Percentiles rank a stretch among this genome's conserved stretches.
Evolutionary conservation across 2,797 vertebrate species (phyloP).

Genomic region (Tokudaia muenninki): DNA sequence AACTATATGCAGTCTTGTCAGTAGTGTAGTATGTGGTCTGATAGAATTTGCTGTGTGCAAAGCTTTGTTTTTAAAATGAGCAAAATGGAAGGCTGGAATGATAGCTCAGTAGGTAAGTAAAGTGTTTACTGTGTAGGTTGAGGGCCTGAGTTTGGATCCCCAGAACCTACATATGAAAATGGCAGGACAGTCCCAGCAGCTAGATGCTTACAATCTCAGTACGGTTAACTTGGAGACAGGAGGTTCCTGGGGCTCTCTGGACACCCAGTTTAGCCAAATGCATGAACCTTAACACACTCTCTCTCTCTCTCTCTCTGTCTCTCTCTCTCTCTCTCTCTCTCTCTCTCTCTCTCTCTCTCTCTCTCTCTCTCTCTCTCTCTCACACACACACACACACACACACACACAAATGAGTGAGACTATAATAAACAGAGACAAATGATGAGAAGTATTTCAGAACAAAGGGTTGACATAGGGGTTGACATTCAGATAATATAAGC

Average conservation of each 20-base stretch:
- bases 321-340: too few species aligned
- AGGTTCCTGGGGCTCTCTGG: not conserved
- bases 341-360: too few species aligned
- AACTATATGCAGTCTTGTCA: not conserved
- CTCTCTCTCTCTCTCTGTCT: too few species aligned
- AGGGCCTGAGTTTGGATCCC: not conserved
- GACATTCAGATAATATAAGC: not conserved
- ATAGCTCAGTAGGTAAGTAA: not conserved
- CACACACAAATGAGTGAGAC: not conserved
- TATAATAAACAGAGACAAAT: not conserved
- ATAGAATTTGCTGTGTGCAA: not conserved
- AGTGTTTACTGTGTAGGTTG: not conserved
- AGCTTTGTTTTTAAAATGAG: not conserved
- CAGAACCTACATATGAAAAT: not conserved
- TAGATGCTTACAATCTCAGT: not conserved
- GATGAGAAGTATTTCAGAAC: slow-evolving; percentile 24
- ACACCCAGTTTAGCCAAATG: not conserved
- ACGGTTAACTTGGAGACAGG: not conserved
- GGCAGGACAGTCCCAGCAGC: not conserved
- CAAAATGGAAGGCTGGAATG: not conserved
- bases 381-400: not conserved
- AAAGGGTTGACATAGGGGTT: not conserved
- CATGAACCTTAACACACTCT: too few species aligned
- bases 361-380: too few species aligned
- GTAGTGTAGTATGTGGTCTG: not conserved